Conservation (phyloP, 2,888 invertebrate genomes). For the Phaedon cochleariae region DNA sequence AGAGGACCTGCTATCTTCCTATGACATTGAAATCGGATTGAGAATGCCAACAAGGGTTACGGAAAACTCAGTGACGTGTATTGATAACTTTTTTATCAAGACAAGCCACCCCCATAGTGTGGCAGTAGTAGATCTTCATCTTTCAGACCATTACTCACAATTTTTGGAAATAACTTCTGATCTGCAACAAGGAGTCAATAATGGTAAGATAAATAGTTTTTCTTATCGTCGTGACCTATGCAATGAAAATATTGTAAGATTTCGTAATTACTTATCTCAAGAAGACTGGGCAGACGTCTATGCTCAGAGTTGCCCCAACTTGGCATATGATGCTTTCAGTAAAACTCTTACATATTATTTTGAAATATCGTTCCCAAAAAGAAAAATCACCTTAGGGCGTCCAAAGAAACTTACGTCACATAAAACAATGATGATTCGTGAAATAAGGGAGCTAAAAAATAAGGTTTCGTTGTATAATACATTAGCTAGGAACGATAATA, state of each 20-base stretch:
- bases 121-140: slow-evolving; percentile 2
- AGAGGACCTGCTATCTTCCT: slow-evolving; percentile 12
- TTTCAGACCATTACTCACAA: not conserved
- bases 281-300: not conserved
- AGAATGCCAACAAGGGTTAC: slow-evolving; percentile 8
- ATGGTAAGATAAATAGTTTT: not conserved
- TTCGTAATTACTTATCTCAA: not conserved
- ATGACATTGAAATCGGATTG: too few relatives aligned
- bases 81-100: slow-evolving; percentile 7
- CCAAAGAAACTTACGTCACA: not conserved
- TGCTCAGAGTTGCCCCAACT: not conserved
- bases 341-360: not conserved
- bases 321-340: not conserved
- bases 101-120: not conserved
- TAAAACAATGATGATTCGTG: not conserved
- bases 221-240: not conserved
- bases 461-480: not conserved
- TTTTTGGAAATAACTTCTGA: not conserved
- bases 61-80: slow-evolving; percentile 2
- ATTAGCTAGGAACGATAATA: not conserved
- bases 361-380: not conserved
- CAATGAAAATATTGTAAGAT: not conserved
- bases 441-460: not conserved
- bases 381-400: not conserved
- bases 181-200: not conserved